A percentile compares a stretch with the other conserved stretches of the same genome.
Evolutionary conservation across 2,113 vertebrate genomes (phyloP).

Genomic region (Phainopepla nitens): DNA sequence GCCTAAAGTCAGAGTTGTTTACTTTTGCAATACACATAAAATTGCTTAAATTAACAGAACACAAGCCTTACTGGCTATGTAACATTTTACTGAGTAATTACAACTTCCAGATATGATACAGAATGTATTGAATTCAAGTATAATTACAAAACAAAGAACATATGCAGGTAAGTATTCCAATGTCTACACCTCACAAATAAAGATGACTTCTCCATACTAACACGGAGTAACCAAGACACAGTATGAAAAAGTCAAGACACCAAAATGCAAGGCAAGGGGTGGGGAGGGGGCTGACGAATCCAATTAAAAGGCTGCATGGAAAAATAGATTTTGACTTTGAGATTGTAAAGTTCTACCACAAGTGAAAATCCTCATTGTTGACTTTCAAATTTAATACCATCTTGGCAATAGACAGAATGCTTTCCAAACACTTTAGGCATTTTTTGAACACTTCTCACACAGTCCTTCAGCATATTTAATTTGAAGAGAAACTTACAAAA

Average conservation of each 20-base stretch:
- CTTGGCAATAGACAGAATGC: background rate
- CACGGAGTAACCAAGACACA: background rate
- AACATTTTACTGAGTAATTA: constrained; percentile 50
- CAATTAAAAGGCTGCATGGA: background rate
- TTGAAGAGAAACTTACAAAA: background rate
- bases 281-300: background rate
- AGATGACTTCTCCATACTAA: background rate
- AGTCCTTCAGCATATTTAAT: background rate
- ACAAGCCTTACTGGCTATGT: background rate
- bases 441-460: background rate
- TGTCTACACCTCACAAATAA: background rate
- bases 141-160: constrained; percentile 1
- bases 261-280: background rate
- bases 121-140: background rate
- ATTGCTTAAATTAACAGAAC: constrained; percentile 5
- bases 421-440: background rate
- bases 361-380: background rate
- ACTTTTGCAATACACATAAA: background rate
- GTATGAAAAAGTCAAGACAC: background rate
- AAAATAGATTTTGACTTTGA: background rate
- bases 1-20: background rate
- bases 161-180: background rate
- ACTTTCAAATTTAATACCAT: background rate
- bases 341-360: background rate
- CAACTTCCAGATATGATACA: constrained; percentile 12